These are phyloP conservation scores for Watsonalla binaria DNA, from an alignment of 2,888 invertebrate species.

Conservation along the genomic window DNA sequence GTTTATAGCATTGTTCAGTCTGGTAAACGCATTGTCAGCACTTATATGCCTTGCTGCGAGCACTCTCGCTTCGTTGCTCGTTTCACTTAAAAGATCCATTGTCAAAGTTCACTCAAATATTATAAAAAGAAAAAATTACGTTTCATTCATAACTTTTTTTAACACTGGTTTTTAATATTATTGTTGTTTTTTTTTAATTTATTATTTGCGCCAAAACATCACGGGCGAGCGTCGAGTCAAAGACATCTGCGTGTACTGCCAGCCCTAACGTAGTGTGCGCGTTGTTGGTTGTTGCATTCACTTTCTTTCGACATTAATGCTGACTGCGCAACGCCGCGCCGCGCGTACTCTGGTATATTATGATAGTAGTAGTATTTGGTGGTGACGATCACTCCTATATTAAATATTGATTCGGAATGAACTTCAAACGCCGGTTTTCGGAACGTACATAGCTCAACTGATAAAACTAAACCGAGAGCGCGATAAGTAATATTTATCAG, in stretches of 20 bases:
- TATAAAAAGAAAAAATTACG: neutral
- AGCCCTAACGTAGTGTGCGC: conserved; percentile 8
- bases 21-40: conserved; percentile 41
- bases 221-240: conserved; percentile 26
- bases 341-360: neutral
- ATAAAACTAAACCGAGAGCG: neutral
- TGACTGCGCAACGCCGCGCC: conserved; percentile 50
- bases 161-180: conserved; percentile 1
- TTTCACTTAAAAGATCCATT: conserved; percentile 58
- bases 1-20: conserved; percentile 50
- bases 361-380: neutral
- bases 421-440: neutral
- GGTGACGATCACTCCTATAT: neutral
- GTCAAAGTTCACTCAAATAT: conserved; percentile 13
- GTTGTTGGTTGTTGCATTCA: conserved; percentile 50
- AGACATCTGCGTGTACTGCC: conserved; percentile 39
- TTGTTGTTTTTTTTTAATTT: conserved; percentile 15
- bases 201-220: conserved; percentile 22
- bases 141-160: neutral
- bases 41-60: conserved; percentile 54
- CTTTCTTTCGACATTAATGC: conserved; percentile 72
- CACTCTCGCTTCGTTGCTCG: conserved; percentile 38
- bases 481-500: too few relatives aligned
- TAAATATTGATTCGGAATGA: neutral
- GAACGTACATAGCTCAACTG: too few relatives aligned